A percentile compares a stretch with the other conserved stretches of the same genome.
Evolutionary conservation across 2,797 vertebrate species (phyloP).

Genomic region (Denticeps clupeoides): DNA sequence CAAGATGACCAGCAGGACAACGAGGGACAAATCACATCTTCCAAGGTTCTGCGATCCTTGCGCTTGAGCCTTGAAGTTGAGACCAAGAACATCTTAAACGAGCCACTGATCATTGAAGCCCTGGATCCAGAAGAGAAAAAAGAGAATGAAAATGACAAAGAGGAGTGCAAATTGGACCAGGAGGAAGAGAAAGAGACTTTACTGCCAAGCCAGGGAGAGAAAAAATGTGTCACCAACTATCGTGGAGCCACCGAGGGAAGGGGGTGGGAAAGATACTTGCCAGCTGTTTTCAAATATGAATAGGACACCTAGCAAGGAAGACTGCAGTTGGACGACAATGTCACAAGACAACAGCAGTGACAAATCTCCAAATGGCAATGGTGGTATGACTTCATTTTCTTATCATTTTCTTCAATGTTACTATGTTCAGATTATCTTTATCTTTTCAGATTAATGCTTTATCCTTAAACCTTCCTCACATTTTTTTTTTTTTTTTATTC

Average conservation of each 20-base stretch:
- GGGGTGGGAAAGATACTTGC: constrained; percentile 63
- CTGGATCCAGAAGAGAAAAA: constrained; percentile 40
- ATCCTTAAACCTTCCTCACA: too few relatives aligned
- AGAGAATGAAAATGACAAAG: constrained; percentile 44
- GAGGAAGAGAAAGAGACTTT: constrained; percentile 57
- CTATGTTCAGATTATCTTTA: background rate
- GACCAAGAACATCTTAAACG: constrained; percentile 46
- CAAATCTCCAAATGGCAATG: constrained; percentile 74
- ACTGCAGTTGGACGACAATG: constrained; percentile 78
- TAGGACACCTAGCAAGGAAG: constrained; percentile 75
- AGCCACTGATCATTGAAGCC: constrained; percentile 55
- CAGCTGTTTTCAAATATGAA: constrained; percentile 78
- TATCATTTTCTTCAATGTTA: background rate
- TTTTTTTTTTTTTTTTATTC: too few relatives aligned
- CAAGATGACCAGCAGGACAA: constrained; percentile 49
- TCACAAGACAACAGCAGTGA: constrained; percentile 76
- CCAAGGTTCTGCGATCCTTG: constrained; percentile 61
- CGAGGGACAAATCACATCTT: constrained; percentile 49
- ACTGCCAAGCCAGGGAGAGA: constrained; percentile 44
- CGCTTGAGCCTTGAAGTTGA: constrained; percentile 56
- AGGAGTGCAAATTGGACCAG: background rate
- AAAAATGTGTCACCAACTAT: constrained; percentile 39
- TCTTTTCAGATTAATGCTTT: background rate
- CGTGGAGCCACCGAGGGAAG: constrained; percentile 57
- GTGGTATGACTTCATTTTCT: constrained; percentile 53